phyloP scores from a whole-genome alignment of 2,797 vertebrate species.

The Pangasius macronema region DNA sequence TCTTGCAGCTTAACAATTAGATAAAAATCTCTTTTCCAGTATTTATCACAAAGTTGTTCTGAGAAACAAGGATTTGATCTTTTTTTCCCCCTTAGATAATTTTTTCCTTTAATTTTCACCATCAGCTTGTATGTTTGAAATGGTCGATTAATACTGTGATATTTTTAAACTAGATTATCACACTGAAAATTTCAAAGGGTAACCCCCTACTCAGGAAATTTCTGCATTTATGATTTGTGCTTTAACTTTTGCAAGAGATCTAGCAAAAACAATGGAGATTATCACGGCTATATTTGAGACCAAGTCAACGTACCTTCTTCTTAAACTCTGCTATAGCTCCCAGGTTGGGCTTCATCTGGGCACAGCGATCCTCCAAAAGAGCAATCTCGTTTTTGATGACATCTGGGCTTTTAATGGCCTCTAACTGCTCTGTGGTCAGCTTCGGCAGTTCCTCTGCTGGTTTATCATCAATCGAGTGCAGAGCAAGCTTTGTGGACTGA shows the following conservation, averaged over 20 bases:
- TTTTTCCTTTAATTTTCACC: neutral
- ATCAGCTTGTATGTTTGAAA: neutral
- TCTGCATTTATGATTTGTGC: neutral
- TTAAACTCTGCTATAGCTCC: slow-evolving; percentile 88
- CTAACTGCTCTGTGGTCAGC: slow-evolving; percentile 79
- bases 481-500: slow-evolving; percentile 82
- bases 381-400: slow-evolving; percentile 85
- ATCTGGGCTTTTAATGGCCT: slow-evolving; percentile 77
- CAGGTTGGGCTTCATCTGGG: slow-evolving; percentile 91
- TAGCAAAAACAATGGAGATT: neutral
- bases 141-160: neutral
- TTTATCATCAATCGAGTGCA: slow-evolving; percentile 82
- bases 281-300: neutral
- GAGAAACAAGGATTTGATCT: neutral
- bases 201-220: neutral
- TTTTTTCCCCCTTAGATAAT: neutral
- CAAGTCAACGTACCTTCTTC: slow-evolving; percentile 79
- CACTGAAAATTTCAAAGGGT: neutral
- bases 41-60: neutral
- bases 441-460: slow-evolving; percentile 76
- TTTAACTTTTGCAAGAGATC: neutral
- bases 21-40: too few relatives aligned
- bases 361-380: slow-evolving; percentile 84
- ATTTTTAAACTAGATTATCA: neutral
- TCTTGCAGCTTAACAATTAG: neutral